phyloP scores from a whole-genome alignment of 2,113 vertebrate genomes.

The Chascanopsetta lugubris region DNA sequence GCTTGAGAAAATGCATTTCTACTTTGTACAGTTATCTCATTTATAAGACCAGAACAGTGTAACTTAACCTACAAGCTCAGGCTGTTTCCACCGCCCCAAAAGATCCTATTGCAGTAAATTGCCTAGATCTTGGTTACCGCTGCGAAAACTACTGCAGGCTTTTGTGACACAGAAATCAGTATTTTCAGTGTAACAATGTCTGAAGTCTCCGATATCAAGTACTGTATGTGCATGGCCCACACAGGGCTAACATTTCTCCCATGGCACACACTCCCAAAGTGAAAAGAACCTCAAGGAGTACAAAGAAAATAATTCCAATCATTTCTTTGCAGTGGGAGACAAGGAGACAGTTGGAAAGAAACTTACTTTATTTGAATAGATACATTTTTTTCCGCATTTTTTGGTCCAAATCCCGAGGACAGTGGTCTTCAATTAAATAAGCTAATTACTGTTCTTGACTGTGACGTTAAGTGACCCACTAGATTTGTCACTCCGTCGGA shows the following conservation, averaged over 20 bases:
- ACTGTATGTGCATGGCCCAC: constrained; percentile 10
- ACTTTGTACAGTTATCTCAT: not conserved
- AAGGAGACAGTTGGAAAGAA: too few relatives aligned
- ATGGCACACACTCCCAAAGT: not conserved
- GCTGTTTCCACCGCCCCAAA: constrained; percentile 11
- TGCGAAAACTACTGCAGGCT: constrained; percentile 10
- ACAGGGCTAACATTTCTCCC: constrained; percentile 17
- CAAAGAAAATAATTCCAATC: not conserved
- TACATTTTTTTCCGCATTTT: not conserved
- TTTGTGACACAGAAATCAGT: constrained; percentile 16
- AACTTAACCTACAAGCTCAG: constrained; percentile 22
- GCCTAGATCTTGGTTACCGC: constrained; percentile 18
- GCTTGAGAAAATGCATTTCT: not conserved
- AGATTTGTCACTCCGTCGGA: not conserved
- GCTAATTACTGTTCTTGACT: not conserved
- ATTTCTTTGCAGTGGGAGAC: not conserved
- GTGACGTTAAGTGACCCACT: not conserved
- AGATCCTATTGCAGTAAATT: constrained; percentile 29
- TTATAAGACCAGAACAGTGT: not conserved
- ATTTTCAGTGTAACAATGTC: not conserved
- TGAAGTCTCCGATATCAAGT: constrained; percentile 1
- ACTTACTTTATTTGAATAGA: not conserved
- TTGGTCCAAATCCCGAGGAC: too few relatives aligned
- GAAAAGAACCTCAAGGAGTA: not conserved
- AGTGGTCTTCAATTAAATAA: not conserved